Evolutionary conservation across 2,888 invertebrate genomes (phyloP).

Genomic region (Eupithecia insigniata): DNA sequence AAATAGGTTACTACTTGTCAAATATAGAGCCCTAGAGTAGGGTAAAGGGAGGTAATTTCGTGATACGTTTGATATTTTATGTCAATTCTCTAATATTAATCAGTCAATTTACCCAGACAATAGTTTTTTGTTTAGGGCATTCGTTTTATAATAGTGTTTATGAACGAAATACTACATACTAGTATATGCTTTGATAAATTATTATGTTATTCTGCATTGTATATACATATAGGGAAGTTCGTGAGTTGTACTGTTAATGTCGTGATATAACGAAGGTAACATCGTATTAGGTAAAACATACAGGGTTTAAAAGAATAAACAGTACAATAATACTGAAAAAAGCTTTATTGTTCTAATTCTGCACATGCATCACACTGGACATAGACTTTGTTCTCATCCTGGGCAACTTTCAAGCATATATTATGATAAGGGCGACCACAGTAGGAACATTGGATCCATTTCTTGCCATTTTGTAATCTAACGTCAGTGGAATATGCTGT

Average conservation of each 20-base stretch:
- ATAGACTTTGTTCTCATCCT: too few relatives aligned
- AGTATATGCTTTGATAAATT: neutral
- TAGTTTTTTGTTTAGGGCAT: neutral
- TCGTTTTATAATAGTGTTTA: constrained; percentile 2
- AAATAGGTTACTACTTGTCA: too few relatives aligned
- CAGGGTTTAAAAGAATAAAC: neutral
- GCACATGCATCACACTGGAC: too few relatives aligned
- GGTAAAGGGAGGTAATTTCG: constrained; percentile 5
- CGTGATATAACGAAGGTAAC: neutral
- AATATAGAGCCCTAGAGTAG: too few relatives aligned
- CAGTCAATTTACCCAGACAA: too few relatives aligned
- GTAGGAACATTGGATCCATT: too few relatives aligned
- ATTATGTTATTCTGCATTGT: neutral
- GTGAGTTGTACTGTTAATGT: neutral
- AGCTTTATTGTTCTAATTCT: too few relatives aligned
- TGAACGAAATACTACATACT: neutral
- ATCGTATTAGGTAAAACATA: neutral
- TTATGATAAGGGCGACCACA: too few relatives aligned
- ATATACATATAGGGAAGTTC: neutral
- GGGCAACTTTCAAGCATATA: too few relatives aligned
- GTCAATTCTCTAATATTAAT: neutral
- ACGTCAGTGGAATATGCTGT: too few relatives aligned
- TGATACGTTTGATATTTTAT: constrained; percentile 1
- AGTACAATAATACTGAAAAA: neutral
- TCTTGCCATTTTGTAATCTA: too few relatives aligned